Evolutionary conservation across 1,140 invertebrate species (phyloP).

Genomic region (Trigoniulus corallinus): DNA sequence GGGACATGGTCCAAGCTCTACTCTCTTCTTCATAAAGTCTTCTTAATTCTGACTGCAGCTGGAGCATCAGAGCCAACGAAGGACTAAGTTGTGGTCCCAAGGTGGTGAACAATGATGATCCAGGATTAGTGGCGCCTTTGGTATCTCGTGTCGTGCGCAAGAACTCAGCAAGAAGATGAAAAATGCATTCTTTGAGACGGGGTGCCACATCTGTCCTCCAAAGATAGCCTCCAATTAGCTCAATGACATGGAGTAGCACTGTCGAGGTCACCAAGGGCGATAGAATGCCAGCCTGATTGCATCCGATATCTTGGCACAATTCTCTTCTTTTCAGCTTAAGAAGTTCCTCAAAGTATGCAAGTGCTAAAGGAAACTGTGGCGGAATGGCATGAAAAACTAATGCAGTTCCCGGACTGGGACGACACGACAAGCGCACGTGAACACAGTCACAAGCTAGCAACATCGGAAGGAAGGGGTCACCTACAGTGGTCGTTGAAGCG

Average conservation of each 20-base stretch:
- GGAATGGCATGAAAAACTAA: constrained; percentile 24
- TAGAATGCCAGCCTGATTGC: too few relatives aligned
- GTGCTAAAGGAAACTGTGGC: constrained; percentile 23
- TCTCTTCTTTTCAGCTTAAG: background rate
- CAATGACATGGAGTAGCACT: constrained; percentile 21
- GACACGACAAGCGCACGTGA: constrained; percentile 21
- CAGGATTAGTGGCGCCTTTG: constrained; percentile 9
- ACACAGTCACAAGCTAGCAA: constrained; percentile 22
- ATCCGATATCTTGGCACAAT: too few relatives aligned
- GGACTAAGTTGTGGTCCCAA: constrained; percentile 11
- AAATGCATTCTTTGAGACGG: constrained; percentile 24
- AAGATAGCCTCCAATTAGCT: constrained; percentile 21
- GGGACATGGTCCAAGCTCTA: background rate
- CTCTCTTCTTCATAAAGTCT: constrained; percentile 22
- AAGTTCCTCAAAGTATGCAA: constrained; percentile 23
- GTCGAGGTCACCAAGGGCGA: constrained; percentile 17
- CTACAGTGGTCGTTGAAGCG: background rate
- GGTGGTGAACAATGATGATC: too few relatives aligned
- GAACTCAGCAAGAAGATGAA: constrained; percentile 24
- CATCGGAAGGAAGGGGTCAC: constrained; percentile 14
- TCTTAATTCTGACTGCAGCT: constrained; percentile 22
- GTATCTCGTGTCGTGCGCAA: constrained; percentile 20
- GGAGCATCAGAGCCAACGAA: constrained; percentile 17
- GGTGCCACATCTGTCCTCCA: constrained; percentile 24
- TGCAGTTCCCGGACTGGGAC: constrained; percentile 22